Evolutionary conservation across 2,888 invertebrate genomes (phyloP), one percentile per base, ranked within the genome.

Genomic region (Rhagophthalmus giganteus): DNA sequence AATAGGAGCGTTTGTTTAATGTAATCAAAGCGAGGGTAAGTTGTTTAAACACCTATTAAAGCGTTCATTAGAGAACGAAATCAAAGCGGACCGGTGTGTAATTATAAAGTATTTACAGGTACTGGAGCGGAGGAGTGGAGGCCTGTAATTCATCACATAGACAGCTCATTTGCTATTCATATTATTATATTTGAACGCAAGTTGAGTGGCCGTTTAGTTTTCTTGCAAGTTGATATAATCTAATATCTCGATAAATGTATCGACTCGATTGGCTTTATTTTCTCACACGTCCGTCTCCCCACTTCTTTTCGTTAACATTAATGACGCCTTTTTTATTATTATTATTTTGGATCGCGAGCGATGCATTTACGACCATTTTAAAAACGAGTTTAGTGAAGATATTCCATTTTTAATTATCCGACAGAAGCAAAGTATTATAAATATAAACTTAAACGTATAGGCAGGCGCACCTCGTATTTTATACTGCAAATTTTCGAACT

Each of bases 21-120:
- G 59, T 59, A 59, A 61, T 55, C 50, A 55, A n/a, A 46, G 54
- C 47, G 47, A 54, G 55, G 58, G 56, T 60, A 51, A 58, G 50
- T 58, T 58, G 60, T 57, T 65, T 67, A 66, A 65, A 63, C 62
- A 67, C 64, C 68, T 69, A 73, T 74, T 73, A 74, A 63, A 63
- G 59, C 63, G 64, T 72, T 72, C 73, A 74, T 74, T 74, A 73
- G 69, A 66, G 66, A 60, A 40, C 47, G 59, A 63, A 70, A 72
- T 73, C 72, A 74, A 74, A 74, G 73, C 66, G 60, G 60, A 61
- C 73, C 74, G 74, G 71, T 68, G 66, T 74, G 69, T 75, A 75
- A 75, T 75, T 75, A 75, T 74, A 74, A 75, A 74, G 73, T 73
- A 73, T 75, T 75, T 75, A 75, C 71, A 64, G 61, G 63, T 63